A percentile compares a stretch with the other conserved stretches of the same genome.
Conservation (phyloP, 2,797 vertebrate genomes). For the Chrysocyon brachyurus region DNA sequence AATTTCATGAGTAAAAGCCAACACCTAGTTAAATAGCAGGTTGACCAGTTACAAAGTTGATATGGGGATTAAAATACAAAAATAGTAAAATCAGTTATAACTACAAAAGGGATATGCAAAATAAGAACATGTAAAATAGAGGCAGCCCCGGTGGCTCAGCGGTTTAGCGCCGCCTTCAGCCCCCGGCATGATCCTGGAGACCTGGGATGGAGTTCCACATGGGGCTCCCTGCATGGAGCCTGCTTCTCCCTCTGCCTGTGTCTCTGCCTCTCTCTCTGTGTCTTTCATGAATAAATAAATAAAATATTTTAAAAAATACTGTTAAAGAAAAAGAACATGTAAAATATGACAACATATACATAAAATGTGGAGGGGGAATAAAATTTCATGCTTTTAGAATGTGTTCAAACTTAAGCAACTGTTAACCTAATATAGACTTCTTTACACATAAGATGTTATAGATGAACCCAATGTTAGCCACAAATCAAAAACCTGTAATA, state of each 20-base stretch:
- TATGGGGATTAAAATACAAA: neutral
- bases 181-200: too few species aligned
- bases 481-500: neutral
- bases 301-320: too few species aligned
- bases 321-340: neutral
- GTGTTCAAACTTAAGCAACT: neutral
- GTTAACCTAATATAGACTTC: neutral
- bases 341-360: neutral
- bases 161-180: too few species aligned
- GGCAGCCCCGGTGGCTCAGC: too few species aligned
- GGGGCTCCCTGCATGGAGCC: too few species aligned
- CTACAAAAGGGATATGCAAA: neutral
- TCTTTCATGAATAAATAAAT: too few species aligned
- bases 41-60: neutral
- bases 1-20: neutral
- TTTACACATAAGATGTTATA: neutral
- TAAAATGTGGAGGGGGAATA: neutral
- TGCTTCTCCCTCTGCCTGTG: too few species aligned
- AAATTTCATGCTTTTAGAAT: neutral
- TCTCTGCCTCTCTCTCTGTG: too few species aligned
- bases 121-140: neutral
- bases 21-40: neutral
- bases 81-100: neutral
- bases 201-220: too few species aligned
- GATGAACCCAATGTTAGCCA: neutral